Base-by-base conservation (phyloP, 2,888 invertebrate genomes). In the Metacarcinus magister region DNA sequence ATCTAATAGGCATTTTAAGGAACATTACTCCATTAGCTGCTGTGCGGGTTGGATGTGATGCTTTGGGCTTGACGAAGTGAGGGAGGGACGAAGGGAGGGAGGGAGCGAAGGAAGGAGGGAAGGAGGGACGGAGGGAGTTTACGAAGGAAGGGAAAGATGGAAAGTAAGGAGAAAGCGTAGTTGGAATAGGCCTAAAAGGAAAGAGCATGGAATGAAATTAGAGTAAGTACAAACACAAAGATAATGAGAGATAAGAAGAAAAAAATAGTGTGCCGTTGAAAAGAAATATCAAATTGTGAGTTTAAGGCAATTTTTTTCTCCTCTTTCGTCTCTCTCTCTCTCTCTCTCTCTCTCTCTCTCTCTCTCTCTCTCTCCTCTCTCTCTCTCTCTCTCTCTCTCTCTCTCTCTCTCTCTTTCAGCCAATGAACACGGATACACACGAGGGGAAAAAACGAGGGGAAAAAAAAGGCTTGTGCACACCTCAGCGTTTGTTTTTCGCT, bases 1-100 rank as follows among this genome's bases (percentile, higher is more conserved):
- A 48, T 48, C 48, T 92, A 92, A 92, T 92, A 28, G 92, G 48
- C 92, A 92, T 92, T 92, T 92, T 92, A 92, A 92, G 92, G 92
- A 48, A 48, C 46, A 46, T 92, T 92, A 92, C 46, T 48, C 48
- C 92, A 92, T 92, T 92, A 92, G 46, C 48, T 92, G 13, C 48
- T 48, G 48, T 48, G 48, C 92, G 54, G 92, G 28, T 16, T 92
- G 46, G 91, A 92, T 92, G 92, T 28, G 46, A 82, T 82, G 82
- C 82, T 82, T 82, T 32, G 10, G 32, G 32, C 32, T 32, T 28
- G 82, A 13, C 32, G 82, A 4, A 82, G 82, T 1, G 82, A 82
- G 32, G 82, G 32, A 82, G 28, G 28, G 75, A 32, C 5, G 32
- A 32, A 82, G 82, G 13, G 82, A 82, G 28, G 82, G 82, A 32